Evolutionary conservation across 1,140 invertebrate species (phyloP).

Genomic region (Papilio machaon): DNA sequence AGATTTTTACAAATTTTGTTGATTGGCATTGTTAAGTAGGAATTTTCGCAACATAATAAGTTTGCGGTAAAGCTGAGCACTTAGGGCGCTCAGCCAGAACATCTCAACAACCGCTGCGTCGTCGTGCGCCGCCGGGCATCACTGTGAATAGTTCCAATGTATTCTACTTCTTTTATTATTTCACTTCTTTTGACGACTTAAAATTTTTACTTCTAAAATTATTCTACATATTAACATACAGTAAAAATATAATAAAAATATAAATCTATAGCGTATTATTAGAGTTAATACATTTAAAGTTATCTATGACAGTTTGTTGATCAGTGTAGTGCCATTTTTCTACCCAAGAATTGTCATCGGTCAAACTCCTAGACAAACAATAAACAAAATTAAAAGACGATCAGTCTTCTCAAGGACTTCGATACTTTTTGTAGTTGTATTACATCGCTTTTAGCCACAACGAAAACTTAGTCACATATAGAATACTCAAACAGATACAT

Average conservation of each 20-base stretch:
- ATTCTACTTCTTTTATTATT: not conserved
- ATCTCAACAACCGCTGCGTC: not conserved
- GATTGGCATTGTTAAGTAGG: not conserved
- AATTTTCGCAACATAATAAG: not conserved
- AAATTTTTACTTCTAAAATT: not conserved
- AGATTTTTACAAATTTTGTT: not conserved
- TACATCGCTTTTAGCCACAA: not conserved
- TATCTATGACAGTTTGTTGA: not conserved
- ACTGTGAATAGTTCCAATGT: not conserved
- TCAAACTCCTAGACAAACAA: not conserved
- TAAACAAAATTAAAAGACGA: slow-evolving; percentile 32
- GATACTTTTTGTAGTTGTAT: not conserved
- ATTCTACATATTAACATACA: no score
- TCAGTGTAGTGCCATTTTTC: not conserved
- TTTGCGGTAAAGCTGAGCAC: not conserved
- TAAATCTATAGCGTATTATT: not conserved
- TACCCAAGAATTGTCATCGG: not conserved
- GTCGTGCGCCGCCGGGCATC: not conserved
- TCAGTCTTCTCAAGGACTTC: not conserved
- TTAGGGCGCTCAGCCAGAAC: slow-evolving; percentile 1
- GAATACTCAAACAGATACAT: not conserved
- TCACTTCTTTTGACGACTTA: not conserved
- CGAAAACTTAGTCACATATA: not conserved
- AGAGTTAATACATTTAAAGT: no score
- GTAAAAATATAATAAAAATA: no score